Evolutionary conservation across 2,888 invertebrate genomes (phyloP).

Genomic region (Orthonevra nobilis): DNA sequence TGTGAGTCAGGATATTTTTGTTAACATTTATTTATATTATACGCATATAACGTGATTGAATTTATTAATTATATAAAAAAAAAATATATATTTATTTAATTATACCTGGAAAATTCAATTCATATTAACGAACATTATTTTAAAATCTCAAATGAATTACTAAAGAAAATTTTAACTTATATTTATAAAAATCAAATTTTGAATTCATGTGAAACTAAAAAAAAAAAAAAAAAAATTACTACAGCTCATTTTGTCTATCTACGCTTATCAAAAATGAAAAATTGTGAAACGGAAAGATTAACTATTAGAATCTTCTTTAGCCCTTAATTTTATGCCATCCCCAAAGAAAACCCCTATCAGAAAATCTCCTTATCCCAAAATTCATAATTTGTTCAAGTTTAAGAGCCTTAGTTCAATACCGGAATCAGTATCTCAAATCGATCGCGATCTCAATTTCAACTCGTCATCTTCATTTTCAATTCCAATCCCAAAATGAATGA

Average conservation of each 20-base stretch:
- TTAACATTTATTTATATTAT: neutral
- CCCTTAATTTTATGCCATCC: constrained; percentile 2
- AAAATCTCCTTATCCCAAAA: constrained; percentile 6
- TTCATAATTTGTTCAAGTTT: constrained; percentile 1
- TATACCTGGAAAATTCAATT: neutral
- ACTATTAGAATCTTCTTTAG: neutral
- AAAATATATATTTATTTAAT: neutral
- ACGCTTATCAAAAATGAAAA: too few relatives aligned
- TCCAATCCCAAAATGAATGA: neutral
- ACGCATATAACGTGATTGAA: neutral
- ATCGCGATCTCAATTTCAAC: neutral
- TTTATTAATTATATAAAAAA: neutral
- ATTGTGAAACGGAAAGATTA: too few relatives aligned
- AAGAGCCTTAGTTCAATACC: constrained; percentile 6
- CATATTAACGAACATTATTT: too few relatives aligned
- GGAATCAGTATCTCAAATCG: constrained; percentile 5
- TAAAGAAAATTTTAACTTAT: too few relatives aligned
- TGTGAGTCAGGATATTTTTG: constrained; percentile 9
- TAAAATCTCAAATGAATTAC: too few relatives aligned
- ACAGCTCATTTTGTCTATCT: too few relatives aligned
- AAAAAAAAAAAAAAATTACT: too few relatives aligned
- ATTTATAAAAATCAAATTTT: too few relatives aligned
- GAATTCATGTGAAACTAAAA: too few relatives aligned
- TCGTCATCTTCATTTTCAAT: neutral
- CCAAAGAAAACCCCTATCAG: constrained; percentile 1